Percentiles rank a stretch among this genome's conserved stretches.
Conservation (phyloP, 1,140 invertebrate species). For the Pseudomyrmex dendroicus region DNA sequence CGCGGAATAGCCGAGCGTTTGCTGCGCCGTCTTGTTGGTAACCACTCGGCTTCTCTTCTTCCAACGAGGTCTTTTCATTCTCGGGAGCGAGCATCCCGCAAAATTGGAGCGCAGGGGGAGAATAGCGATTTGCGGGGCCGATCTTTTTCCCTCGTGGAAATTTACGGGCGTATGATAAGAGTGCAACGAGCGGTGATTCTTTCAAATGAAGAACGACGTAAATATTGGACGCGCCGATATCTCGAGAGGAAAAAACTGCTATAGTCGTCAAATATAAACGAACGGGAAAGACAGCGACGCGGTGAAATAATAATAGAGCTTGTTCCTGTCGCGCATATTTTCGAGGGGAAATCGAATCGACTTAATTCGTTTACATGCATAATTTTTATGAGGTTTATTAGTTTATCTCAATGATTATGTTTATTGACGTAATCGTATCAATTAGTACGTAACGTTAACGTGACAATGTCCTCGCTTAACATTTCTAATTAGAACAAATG, state of each 20-base stretch:
- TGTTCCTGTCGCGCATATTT: background rate
- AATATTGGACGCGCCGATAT: constrained; percentile 12
- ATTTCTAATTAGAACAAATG: background rate
- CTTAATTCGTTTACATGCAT: background rate
- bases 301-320: background rate
- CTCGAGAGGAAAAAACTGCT: constrained; percentile 1
- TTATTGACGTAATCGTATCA: background rate
- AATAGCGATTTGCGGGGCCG: constrained; percentile 34
- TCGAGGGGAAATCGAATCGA: background rate
- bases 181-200: constrained; percentile 42
- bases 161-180: constrained; percentile 52
- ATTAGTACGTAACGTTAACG: background rate
- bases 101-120: constrained; percentile 43
- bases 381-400: background rate
- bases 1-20: constrained; percentile 38
- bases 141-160: constrained; percentile 27
- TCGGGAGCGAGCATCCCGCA: constrained; percentile 19
- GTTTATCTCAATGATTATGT: background rate
- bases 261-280: background rate
- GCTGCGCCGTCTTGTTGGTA: constrained; percentile 46
- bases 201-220: constrained; percentile 39
- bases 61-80: constrained; percentile 52
- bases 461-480: background rate
- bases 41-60: constrained; percentile 56
- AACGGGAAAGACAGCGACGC: background rate